Evolutionary conservation across 2,888 invertebrate species (phyloP).

Genomic region (Mimumesa dahlbomi): DNA sequence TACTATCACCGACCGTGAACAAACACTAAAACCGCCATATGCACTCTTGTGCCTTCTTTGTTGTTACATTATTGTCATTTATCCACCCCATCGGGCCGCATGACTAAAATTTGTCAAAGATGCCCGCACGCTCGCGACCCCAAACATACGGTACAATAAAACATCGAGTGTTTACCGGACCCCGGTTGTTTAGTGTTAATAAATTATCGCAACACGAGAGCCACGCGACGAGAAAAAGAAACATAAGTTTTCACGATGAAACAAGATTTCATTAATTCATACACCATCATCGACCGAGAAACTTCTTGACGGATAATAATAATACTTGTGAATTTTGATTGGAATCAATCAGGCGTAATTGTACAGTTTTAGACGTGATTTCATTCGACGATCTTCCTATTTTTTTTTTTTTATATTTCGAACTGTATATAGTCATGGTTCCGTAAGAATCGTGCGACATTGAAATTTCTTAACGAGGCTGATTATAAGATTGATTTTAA

Average conservation of each 20-base stretch:
- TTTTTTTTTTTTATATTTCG: too few relatives aligned
- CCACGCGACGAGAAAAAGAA: slow-evolving; percentile 12
- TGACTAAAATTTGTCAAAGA: slow-evolving; percentile 45
- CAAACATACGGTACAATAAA: slow-evolving; percentile 17
- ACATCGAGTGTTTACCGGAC: slow-evolving; percentile 28
- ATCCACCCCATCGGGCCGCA: slow-evolving; percentile 47
- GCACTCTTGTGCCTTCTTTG: slow-evolving; percentile 55
- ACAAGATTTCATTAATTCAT: too few relatives aligned
- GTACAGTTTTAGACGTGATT: background rate
- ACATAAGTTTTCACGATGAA: slow-evolving; percentile 32
- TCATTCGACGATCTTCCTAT: slow-evolving; percentile 4
- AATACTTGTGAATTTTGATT: background rate
- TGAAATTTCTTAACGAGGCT: slow-evolving; percentile 39
- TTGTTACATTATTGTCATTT: slow-evolving; percentile 56
- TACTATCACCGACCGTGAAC: slow-evolving; percentile 58
- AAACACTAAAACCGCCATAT: slow-evolving; percentile 62
- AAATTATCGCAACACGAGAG: background rate
- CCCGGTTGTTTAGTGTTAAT: slow-evolving; percentile 5
- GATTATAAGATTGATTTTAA: slow-evolving; percentile 55
- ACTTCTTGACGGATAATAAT: background rate
- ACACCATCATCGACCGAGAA: too few relatives aligned
- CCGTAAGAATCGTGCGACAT: background rate
- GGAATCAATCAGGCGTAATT: slow-evolving; percentile 7
- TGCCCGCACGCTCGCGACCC: slow-evolving; percentile 12
- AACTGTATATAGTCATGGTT: slow-evolving; percentile 3